These are phyloP conservation scores for Sus cebifrons DNA, from an alignment of 2,797 vertebrate species.

Conservation along the genomic window DNA sequence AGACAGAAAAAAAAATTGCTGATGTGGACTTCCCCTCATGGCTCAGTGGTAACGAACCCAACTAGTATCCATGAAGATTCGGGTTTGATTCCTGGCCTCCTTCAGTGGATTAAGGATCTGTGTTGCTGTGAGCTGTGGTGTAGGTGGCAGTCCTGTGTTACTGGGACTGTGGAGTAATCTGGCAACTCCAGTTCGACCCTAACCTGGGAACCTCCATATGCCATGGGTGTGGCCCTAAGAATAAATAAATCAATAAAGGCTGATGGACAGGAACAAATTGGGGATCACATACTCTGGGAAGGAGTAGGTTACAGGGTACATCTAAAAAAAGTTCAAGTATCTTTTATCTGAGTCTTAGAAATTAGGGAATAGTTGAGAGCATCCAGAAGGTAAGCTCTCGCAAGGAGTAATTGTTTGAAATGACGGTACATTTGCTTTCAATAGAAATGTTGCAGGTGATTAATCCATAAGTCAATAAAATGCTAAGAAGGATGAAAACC, in stretches of 20 bases:
- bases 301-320: not conserved
- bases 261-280: not conserved
- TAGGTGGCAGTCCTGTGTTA: no score
- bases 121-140: no score
- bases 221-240: no score
- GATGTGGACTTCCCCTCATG: no score
- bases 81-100: no score
- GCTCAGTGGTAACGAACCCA: no score
- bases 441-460: slow-evolving; percentile 59
- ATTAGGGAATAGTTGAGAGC: not conserved
- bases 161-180: no score
- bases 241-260: not conserved
- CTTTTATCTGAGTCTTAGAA: not conserved
- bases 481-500: slow-evolving; percentile 75
- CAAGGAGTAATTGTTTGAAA: slow-evolving; percentile 28
- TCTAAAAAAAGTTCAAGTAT: not conserved
- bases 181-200: no score
- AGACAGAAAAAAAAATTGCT: no score
- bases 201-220: no score
- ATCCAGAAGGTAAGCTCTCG: not conserved
- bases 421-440: slow-evolving; percentile 60
- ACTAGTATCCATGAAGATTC: no score
- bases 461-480: slow-evolving; percentile 74
- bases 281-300: not conserved
- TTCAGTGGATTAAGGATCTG: no score